A percentile compares a stretch with the other conserved stretches of the same genome.
Evolutionary conservation across 2,888 invertebrate species (phyloP).

Genomic region (Parnassius orleans): DNA sequence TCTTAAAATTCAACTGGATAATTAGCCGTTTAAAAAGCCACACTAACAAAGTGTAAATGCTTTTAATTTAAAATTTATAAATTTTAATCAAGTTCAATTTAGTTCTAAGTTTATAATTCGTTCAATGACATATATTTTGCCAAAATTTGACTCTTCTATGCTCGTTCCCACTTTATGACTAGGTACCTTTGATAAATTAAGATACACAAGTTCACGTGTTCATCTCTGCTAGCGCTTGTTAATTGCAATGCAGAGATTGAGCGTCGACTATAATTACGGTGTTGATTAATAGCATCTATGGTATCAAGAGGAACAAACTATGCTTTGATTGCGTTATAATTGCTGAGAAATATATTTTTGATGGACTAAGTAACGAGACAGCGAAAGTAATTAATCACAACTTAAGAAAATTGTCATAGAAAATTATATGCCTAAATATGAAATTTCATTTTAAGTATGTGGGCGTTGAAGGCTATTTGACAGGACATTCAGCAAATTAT

Average conservation of each 20-base stretch:
- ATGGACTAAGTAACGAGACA: conserved; percentile 40
- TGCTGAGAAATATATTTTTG: conserved; percentile 48
- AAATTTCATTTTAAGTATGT: conserved; percentile 14
- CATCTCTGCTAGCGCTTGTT: conserved; percentile 32
- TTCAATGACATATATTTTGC: neutral
- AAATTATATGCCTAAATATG: conserved; percentile 9
- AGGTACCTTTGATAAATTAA: conserved; percentile 35
- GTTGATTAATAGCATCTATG: conserved; percentile 62
- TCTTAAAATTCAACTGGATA: too few species aligned
- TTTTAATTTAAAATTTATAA: too few species aligned
- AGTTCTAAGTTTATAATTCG: too few species aligned
- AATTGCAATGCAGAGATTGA: conserved; percentile 23
- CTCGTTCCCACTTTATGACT: conserved; percentile 2
- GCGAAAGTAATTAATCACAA: conserved; percentile 25
- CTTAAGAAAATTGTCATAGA: conserved; percentile 15
- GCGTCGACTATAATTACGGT: conserved; percentile 48
- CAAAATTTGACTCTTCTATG: conserved; percentile 3
- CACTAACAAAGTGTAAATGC: too few species aligned
- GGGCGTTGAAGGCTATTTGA: conserved; percentile 6
- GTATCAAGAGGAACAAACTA: conserved; percentile 43
- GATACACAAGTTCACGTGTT: conserved; percentile 14
- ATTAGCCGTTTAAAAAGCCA: too few species aligned
- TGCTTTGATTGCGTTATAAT: conserved; percentile 72
- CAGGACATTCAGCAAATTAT: too few species aligned
- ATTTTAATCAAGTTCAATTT: too few species aligned